These are phyloP conservation scores for Hemicordylus capensis DNA, from an alignment of 2,113 vertebrate genomes.

Conservation along the genomic window DNA sequence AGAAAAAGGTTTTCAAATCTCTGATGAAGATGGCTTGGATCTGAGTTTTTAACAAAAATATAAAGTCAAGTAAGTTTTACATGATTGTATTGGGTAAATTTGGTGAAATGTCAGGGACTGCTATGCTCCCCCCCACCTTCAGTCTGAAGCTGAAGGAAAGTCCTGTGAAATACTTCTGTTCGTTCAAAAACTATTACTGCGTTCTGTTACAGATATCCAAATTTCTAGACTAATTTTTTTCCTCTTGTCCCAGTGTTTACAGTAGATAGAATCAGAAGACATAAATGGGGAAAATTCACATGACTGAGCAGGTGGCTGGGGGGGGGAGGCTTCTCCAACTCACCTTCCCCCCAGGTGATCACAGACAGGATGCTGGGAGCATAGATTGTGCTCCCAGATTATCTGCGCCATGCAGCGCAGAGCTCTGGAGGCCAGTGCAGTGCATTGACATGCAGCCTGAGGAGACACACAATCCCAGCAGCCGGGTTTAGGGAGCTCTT, in stretches of 20 bases:
- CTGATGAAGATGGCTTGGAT: neutral
- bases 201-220: neutral
- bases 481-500: too few relatives aligned
- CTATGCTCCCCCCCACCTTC: rapidly evolving
- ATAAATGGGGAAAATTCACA: too few relatives aligned
- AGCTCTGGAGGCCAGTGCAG: too few relatives aligned
- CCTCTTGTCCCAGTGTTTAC: neutral
- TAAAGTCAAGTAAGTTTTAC: rapidly evolving
- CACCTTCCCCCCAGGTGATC: neutral
- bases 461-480: too few relatives aligned
- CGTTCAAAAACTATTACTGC: neutral
- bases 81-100: neutral
- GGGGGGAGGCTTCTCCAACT: too few relatives aligned
- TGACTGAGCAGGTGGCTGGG: too few relatives aligned
- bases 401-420: too few relatives aligned
- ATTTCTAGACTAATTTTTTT: neutral
- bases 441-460: too few relatives aligned
- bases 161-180: neutral
- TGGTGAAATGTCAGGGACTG: neutral
- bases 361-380: too few relatives aligned
- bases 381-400: too few relatives aligned
- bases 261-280: neutral
- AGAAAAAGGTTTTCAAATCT: neutral
- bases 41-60: neutral
- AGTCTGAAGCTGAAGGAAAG: rapidly evolving